A percentile compares a stretch with the other conserved stretches of the same genome.
Conservation (phyloP, 1,140 invertebrate genomes). For the Drosophila prosaltans region DNA sequence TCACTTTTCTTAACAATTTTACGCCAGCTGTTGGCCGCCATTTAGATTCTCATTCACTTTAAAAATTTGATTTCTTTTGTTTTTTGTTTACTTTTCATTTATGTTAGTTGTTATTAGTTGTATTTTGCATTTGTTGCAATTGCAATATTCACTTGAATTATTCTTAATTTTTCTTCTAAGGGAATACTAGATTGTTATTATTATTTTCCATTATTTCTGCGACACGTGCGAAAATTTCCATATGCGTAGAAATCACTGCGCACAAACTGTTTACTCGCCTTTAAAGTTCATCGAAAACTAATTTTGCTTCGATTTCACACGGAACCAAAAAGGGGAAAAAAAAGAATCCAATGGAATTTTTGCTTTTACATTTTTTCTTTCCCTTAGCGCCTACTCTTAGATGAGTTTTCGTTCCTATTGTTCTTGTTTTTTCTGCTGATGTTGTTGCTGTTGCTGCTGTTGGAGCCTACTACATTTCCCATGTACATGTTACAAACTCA, state of each 20-base stretch:
- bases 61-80: neutral
- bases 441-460: conserved; percentile 24
- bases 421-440: conserved; percentile 21
- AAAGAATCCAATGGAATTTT: conserved; percentile 80
- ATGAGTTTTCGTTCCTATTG: conserved; percentile 23
- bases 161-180: conserved; percentile 12
- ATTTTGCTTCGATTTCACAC: conserved; percentile 82
- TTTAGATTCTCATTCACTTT: conserved; percentile 16
- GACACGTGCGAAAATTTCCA: conserved; percentile 58
- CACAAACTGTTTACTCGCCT: conserved; percentile 74
- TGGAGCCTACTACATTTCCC: conserved; percentile 75
- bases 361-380: conserved; percentile 77
- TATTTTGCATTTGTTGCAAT: conserved; percentile 14
- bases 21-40: conserved; percentile 24
- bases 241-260: conserved; percentile 41
- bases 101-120: neutral
- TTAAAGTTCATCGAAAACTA: conserved; percentile 83
- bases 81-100: too few species aligned
- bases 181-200: conserved; percentile 11
- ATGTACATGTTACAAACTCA: conserved; percentile 73
- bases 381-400: conserved; percentile 62
- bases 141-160: conserved; percentile 19
- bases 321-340: conserved; percentile 43
- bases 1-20: conserved; percentile 17
- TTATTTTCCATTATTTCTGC: conserved; percentile 22